Evolutionary conservation across 2,797 vertebrate genomes (phyloP).

Genomic region (Salmo trutta): DNA sequence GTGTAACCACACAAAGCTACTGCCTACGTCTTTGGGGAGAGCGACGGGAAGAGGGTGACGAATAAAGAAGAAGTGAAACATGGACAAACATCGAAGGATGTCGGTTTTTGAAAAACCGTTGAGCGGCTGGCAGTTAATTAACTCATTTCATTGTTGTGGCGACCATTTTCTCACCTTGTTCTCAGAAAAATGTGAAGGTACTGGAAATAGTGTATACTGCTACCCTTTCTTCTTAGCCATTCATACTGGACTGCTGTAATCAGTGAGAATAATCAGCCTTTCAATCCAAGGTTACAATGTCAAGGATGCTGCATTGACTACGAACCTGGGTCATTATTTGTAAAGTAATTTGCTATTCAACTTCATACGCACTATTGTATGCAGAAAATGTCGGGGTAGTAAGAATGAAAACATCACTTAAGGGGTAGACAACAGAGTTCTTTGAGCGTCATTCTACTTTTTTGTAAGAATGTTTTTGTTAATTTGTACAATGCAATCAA

Average conservation of each 20-base stretch:
- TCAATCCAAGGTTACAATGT: neutral
- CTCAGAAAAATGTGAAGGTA: slow-evolving; percentile 22
- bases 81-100: slow-evolving; percentile 16
- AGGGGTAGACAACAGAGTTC: neutral
- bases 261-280: neutral
- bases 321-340: neutral
- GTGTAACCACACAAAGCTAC: accelerated
- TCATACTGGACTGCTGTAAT: neutral
- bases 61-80: slow-evolving; percentile 13
- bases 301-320: neutral
- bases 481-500: neutral
- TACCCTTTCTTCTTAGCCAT: neutral
- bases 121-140: slow-evolving; percentile 37
- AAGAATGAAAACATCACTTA: neutral
- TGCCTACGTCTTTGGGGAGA: neutral
- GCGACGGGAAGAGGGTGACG: slow-evolving; percentile 8
- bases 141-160: slow-evolving; percentile 25
- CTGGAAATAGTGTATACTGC: neutral
- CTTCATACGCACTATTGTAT: neutral
- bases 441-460: neutral
- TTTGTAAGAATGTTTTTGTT: neutral
- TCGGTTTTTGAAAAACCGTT: slow-evolving; percentile 14
- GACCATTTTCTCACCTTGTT: slow-evolving; percentile 12
- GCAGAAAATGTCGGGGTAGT: neutral
- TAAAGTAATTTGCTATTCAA: no score